A percentile compares a stretch with the other conserved stretches of the same genome.
Conservation (phyloP, 2,797 vertebrate genomes). For the Tinamus major region DNA sequence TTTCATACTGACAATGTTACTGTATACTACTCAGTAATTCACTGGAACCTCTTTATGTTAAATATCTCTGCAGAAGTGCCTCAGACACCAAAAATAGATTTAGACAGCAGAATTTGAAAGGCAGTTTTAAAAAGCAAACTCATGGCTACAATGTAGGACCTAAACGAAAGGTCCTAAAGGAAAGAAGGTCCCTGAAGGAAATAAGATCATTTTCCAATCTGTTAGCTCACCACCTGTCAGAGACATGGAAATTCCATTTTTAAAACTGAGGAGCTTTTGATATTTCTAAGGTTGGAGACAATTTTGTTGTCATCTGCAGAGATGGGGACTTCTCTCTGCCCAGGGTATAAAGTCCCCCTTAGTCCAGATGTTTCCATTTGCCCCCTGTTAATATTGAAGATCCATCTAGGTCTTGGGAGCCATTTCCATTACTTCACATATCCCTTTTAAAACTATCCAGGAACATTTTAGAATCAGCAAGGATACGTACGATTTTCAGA, state of each 20-base stretch:
- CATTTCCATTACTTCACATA: background rate
- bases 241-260: background rate
- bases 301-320: rapidly evolving
- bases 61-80: background rate
- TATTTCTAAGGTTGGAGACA: background rate
- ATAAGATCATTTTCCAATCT: background rate
- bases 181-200: background rate
- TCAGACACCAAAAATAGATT: background rate
- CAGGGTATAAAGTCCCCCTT: background rate
- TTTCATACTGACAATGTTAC: background rate
- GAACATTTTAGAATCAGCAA: background rate
- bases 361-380: background rate
- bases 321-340: background rate
- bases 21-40: background rate
- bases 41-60: background rate
- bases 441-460: background rate
- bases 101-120: background rate
- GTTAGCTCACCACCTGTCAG: background rate
- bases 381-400: background rate
- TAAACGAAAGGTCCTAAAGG: background rate
- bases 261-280: background rate
- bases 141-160: background rate
- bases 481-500: background rate
- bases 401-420: background rate
- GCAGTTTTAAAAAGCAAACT: background rate